Evolutionary conservation across 1,140 invertebrate genomes (phyloP), one percentile per base, ranked within the genome.

Genomic region (Drusus annulatus): DNA sequence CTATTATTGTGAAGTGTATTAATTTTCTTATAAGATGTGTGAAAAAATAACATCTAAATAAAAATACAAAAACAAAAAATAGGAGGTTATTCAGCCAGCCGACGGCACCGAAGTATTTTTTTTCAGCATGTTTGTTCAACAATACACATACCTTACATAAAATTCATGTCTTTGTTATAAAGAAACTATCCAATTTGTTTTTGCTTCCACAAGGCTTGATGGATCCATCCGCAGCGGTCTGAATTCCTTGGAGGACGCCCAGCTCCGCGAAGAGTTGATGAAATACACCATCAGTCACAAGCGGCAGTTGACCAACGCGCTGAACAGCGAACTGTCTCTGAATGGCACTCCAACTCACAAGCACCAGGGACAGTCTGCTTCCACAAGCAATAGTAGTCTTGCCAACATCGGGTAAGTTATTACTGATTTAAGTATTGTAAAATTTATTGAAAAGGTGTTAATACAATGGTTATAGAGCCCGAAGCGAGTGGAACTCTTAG

Each of bases 201-300:
- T 25, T 25, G 28, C 4, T 50, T 19, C 45, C 10, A 13, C 2
- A 77, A 90, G 89, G 83, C 80, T 90, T 80, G 89, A 90, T 82
- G 88, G 88, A 69, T 90, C 88, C 0, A 85, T 90, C 3, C 86
- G 89, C 17, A 90, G 89, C 78, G 88, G 89, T 7, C 84, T 90
- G 5, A 90, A 89, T 81, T 90, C 89, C 0, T 74, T 90, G 68
- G 89, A 90, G 83, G 89, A 90, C 83, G 83, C 86, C 60, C 89
- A 90, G 76, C 85, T 90, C 6, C 86, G 86, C 0, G 87, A 89
- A 62, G 89, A 90, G 81, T 79, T 90, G 19, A 86, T 83, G 74
- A 81, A 81, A 63, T 52, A 79, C 13, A 79, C 76, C 63, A 25
- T 81, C 31, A 78, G 62, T 65, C 71, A 56, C 71, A 75, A 75